Percentiles rank a stretch among this genome's conserved stretches.
Conservation (phyloP, 37 sponge, comb jelly and placozoan species). For the Tethya wilhelma region DNA sequence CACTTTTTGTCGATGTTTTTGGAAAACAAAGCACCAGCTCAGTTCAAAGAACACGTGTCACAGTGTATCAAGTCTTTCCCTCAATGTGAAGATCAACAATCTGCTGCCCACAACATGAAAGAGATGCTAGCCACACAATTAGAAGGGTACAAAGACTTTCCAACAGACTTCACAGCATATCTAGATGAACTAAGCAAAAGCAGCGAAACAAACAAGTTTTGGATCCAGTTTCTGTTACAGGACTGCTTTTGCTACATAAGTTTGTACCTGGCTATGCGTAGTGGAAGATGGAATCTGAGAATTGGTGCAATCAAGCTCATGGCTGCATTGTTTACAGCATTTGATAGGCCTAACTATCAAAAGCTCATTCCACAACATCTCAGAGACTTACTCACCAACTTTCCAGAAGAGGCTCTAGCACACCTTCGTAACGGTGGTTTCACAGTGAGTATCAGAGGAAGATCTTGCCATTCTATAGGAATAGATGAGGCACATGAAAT, state of each 20-base stretch:
- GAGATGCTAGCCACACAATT: background rate
- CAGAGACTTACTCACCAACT: background rate
- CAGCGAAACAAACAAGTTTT: conserved; percentile 25
- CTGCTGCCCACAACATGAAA: background rate
- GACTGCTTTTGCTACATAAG: conserved; percentile 17
- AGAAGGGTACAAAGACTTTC: background rate
- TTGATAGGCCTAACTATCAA: conserved; percentile 27
- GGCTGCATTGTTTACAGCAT: conserved; percentile 28
- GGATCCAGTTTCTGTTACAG: conserved; percentile 29
- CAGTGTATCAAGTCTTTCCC: conserved; percentile 1
- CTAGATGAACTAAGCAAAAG: background rate
- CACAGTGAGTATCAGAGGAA: conserved; percentile 22
- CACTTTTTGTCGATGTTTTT: conserved; percentile 1
- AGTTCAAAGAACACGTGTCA: background rate
- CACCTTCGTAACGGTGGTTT: conserved; percentile 13
- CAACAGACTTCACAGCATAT: background rate
- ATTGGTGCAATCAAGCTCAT: conserved; percentile 34
- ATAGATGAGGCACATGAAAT: conserved; percentile 58
- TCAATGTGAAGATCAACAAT: background rate
- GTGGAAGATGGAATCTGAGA: conserved; percentile 34
- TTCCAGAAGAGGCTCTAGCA: conserved; percentile 7
- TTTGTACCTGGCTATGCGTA: conserved; percentile 32
- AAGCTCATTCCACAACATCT: conserved; percentile 26
- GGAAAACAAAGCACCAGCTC: background rate
- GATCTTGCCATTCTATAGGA: conserved; percentile 18